A percentile compares a stretch with the other conserved stretches of the same genome.
These are phyloP conservation scores for Calliopsis andreniformis DNA, from an alignment of 1,140 invertebrate species.

Conservation along the genomic window DNA sequence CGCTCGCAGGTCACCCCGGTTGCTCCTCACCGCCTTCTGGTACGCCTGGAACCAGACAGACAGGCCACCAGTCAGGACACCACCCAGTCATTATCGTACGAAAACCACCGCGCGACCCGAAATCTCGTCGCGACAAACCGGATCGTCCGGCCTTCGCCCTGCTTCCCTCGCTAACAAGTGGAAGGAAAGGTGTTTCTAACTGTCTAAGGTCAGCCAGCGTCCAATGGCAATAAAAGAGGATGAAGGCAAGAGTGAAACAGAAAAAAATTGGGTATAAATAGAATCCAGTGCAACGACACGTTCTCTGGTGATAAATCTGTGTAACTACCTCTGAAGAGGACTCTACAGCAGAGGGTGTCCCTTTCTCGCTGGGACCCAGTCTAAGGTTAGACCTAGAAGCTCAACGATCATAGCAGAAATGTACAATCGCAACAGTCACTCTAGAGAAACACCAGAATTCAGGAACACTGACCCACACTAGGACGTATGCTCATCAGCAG, in stretches of 20 bases:
- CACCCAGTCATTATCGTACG: conserved; percentile 11
- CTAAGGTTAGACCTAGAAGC: too few relatives aligned
- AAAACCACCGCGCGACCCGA: conserved; percentile 18
- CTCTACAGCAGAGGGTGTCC: too few relatives aligned
- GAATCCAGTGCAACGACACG: too few relatives aligned
- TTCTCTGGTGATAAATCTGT: too few relatives aligned
- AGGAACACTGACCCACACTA: background rate
- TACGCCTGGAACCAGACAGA: conserved; percentile 84
- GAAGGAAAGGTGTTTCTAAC: conserved; percentile 40
- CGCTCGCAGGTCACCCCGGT: conserved; percentile 85
- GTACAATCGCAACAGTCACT: too few relatives aligned
- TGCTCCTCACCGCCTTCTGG: conserved; percentile 86
- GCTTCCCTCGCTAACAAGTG: conserved; percentile 34
- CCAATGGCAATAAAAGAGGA: too few relatives aligned
- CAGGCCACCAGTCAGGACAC: background rate
- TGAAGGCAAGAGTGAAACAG: too few relatives aligned
- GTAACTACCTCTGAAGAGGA: too few relatives aligned
- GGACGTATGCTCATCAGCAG: conserved; percentile 5
- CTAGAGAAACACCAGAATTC: too few relatives aligned
- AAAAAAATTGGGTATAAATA: too few relatives aligned
- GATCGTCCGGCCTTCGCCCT: conserved; percentile 29
- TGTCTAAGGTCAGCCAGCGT: background rate
- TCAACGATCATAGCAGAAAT: too few relatives aligned
- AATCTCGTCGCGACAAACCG: conserved; percentile 47
- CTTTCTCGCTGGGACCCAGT: too few relatives aligned